These are phyloP conservation scores for Lepidotrigona ventralis DNA, from an alignment of 1,140 invertebrate genomes.

Conservation along the genomic window DNA sequence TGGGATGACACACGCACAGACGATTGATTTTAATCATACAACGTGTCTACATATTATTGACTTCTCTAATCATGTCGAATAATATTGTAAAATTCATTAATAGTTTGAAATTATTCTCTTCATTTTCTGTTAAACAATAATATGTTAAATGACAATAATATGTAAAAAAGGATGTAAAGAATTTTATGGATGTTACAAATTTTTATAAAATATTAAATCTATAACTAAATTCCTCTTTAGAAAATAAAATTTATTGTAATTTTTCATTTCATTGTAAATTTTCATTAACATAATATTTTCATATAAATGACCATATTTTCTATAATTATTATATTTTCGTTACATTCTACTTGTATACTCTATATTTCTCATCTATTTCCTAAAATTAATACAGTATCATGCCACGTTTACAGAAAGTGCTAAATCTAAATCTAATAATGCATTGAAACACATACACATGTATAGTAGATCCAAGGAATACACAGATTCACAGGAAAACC, in stretches of 20 bases:
- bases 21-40: slow-evolving; percentile 26
- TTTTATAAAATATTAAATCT: too few relatives aligned
- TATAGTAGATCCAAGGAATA: neutral
- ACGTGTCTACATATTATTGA: neutral
- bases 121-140: neutral
- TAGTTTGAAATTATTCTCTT: neutral
- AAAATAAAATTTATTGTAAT: too few relatives aligned
- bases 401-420: neutral
- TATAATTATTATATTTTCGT: neutral
- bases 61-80: neutral
- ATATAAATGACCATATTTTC: too few relatives aligned
- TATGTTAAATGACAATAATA: neutral
- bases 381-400: slow-evolving; percentile 7
- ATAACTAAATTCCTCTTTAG: too few relatives aligned
- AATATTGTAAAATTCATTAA: neutral
- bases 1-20: slow-evolving; percentile 5
- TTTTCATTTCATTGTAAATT: too few relatives aligned
- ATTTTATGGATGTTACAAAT: too few relatives aligned
- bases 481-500: neutral
- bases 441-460: neutral
- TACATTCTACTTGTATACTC: neutral
- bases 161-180: too few relatives aligned
- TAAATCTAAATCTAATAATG: slow-evolving; percentile 36
- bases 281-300: too few relatives aligned
- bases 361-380: neutral